Evolutionary conservation across 2,888 invertebrate genomes (phyloP), one percentile per base, ranked within the genome.

Genomic region (Nymphalis c-album): DNA sequence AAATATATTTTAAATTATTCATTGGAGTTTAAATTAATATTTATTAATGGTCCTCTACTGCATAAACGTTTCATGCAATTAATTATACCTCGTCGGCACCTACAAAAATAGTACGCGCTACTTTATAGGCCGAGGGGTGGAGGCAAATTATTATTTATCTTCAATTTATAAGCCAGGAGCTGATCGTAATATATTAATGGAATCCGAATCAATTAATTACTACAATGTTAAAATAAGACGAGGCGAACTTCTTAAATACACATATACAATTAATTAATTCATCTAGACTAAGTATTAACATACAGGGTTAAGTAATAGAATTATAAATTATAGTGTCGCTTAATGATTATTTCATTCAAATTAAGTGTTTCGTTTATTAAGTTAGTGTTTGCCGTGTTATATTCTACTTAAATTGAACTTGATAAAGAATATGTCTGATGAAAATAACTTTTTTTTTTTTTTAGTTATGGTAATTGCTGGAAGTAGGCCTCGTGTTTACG

Each of bases 61-160:
- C 50, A 69, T 67, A 51, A 50, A 45, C 26, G 10, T 16, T 18
- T 63, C 50, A 22, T 20, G 50, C 64, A 64, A 67, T 67, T 64
- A 70, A 67, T 68, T 68, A 68, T 59, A 18, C 26, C 48, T 51
- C 59, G 67, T 70, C 67, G 69, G 67, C 68, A 70, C 68, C 48
- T 64, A 64, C 64, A 70, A 70, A 70, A 70, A 68, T 70, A 67
- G 7, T 13, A 40, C 31, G 46, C 55, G 26, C 55, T 10, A 20
- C 26, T 53, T 63, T 61, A 60, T 66, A 67, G 69, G 40, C 63
- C 69, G 60, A 50, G 69, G 63, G 63, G 22, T 50, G 48, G 63
- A 63, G 50, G 62, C 45, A 60, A 60, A 67, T 60, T 53, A 51
- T 60, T 48, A 66, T 63, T 47, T 50, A 66, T 66, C 57, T 48